These are phyloP conservation scores for Xylocopa sonorina DNA, from an alignment of 1,140 invertebrate species.

Conservation along the genomic window DNA sequence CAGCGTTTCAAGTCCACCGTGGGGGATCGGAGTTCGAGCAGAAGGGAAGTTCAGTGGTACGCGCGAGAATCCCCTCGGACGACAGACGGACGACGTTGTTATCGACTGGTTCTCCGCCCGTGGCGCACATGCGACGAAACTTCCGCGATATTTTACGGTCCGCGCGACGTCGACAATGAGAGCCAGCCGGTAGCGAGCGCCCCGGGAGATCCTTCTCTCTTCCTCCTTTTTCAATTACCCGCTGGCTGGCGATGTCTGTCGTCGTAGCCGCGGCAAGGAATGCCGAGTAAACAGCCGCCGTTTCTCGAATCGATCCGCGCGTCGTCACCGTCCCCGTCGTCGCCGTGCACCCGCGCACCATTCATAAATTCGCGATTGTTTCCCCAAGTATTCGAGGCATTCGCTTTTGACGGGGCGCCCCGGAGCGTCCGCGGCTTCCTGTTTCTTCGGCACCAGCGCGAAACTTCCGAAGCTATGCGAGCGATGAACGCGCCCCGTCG, in stretches of 20 bases:
- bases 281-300: slow-evolving; percentile 28
- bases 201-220: slow-evolving; percentile 7
- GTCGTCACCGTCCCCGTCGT: not conserved
- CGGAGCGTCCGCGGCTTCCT: not conserved
- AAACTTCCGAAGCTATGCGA: slow-evolving; percentile 30
- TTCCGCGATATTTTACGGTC: slow-evolving; percentile 55
- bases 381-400: slow-evolving; percentile 38
- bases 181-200: not conserved
- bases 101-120: slow-evolving; percentile 31
- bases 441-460: slow-evolving; percentile 10
- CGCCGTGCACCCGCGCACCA: slow-evolving; percentile 6
- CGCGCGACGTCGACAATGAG: slow-evolving; percentile 22
- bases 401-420: slow-evolving; percentile 1
- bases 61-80: slow-evolving; percentile 22
- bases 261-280: not conserved
- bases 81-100: slow-evolving; percentile 35
- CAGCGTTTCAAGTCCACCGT: slow-evolving; percentile 5
- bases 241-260: no score
- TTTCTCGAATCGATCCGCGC: slow-evolving; percentile 20
- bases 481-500: not conserved
- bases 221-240: slow-evolving; percentile 31
- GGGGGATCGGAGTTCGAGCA: not conserved
- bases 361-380: slow-evolving; percentile 34
- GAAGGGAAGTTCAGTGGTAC: slow-evolving; percentile 39
- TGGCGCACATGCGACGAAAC: slow-evolving; percentile 31